Evolutionary conservation across 53 echinoderm and acorn worm genomes (phyloP), one percentile per base, ranked within the genome.

Genomic region (Holothuria leucospilota): DNA sequence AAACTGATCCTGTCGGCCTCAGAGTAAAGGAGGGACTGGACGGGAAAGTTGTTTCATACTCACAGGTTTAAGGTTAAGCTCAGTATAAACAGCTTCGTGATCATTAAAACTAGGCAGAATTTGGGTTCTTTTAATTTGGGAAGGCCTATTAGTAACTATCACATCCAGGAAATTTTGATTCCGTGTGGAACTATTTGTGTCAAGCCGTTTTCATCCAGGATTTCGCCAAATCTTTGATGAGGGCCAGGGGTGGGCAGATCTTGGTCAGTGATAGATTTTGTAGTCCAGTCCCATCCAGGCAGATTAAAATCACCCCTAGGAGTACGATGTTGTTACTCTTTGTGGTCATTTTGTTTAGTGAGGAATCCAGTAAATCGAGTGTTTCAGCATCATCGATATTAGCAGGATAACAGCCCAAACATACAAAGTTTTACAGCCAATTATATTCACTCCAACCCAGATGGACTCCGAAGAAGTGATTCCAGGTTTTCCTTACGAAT

Each of bases 311-410:
- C 78, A 42, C 78, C 27, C 46, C 78, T 38, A 81, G 29, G 27
- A 81, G 81, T 11, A 81, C 62, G 42, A 78, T 42, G 29, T 78
- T 78, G 23, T 78, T 78, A 58, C 51, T n/a, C 52, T 78, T 27
- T n/a, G 28, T 58, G 29, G 23, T n/a, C 40, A 29, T 29, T 78
- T 58, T 78, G 51, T 21, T 51, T 29, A 52, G 58, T 5, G n/a
- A 58, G 46, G 29, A 52, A 21, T 51, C 51, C 78, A 16, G 51
- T 29, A 21, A 42, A 41, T n/a, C n/a, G n/a, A n/a, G n/a, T 5
- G 39, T 42, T n/a, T n/a, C n/a, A n/a, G n/a, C n/a, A 21, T 28
- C 28, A 49, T 41, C 78, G 21, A 18, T 78, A 18, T 39, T 39
- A 81, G 58, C 59, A 21, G 58, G 61, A 23, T 59, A 81, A 58